Evolutionary conservation across 1,140 invertebrate species (phyloP).

Genomic region (Limonius californicus): DNA sequence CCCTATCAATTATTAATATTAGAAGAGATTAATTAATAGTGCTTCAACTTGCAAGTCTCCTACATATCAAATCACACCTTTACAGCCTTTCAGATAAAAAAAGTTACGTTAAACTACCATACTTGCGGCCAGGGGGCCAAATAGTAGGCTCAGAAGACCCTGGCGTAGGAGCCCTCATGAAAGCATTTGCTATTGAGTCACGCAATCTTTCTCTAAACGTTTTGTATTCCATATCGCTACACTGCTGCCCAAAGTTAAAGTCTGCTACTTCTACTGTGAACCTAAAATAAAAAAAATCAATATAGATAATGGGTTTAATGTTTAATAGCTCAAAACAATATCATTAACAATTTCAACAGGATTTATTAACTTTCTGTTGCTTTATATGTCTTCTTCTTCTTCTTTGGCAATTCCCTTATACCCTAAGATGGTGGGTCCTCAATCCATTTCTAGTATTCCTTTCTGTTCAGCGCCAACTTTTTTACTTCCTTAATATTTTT

Average conservation of each 20-base stretch:
- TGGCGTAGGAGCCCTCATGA: constrained; percentile 40
- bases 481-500: no score
- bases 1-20: no score
- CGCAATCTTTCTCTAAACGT: constrained; percentile 74
- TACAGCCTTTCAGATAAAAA: constrained; percentile 6
- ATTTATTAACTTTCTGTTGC: no score
- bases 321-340: no score
- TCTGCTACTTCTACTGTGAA: constrained; percentile 81
- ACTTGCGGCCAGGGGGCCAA: constrained; percentile 44
- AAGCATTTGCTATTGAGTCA: constrained; percentile 69
- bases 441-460: no score
- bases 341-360: no score
- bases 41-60: no score
- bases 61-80: neutral
- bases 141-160: constrained; percentile 35
- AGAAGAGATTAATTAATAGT: no score
- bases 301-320: no score
- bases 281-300: constrained; percentile 46
- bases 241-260: constrained; percentile 79
- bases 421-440: no score
- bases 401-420: no score
- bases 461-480: no score
- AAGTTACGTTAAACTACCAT: constrained; percentile 34
- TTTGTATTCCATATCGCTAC: constrained; percentile 76
- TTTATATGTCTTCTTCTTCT: neutral